These are phyloP conservation scores for Stegana nigrithorax DNA, from an alignment of 2,888 invertebrate species.

Conservation along the genomic window DNA sequence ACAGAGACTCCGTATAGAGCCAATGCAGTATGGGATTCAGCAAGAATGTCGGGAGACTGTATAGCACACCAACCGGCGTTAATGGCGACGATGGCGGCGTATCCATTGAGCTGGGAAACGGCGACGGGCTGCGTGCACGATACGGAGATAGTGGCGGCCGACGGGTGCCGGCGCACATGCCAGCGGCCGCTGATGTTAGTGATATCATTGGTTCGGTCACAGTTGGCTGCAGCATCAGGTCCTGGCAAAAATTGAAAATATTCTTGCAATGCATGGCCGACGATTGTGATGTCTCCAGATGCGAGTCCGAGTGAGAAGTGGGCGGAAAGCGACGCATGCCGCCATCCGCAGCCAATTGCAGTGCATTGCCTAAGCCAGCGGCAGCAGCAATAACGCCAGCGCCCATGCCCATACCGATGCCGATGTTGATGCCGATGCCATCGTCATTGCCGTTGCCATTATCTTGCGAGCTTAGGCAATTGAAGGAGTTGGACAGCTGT, in stretches of 20 bases:
- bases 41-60: conserved; percentile 73
- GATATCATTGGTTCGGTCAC: conserved; percentile 27
- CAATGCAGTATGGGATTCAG: conserved; percentile 74
- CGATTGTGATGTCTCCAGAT: conserved; percentile 53
- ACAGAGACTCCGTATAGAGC: conserved; percentile 75
- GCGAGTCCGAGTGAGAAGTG: conserved; percentile 64
- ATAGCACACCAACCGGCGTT: conserved; percentile 71
- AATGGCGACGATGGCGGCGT: conserved; percentile 65
- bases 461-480: conserved; percentile 44
- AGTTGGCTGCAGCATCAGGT: conserved; percentile 52
- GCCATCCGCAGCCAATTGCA: conserved; percentile 32
- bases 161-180: conserved; percentile 49
- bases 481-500: conserved; percentile 63
- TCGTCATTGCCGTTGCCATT: conserved; percentile 29
- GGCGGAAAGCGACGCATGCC: conserved; percentile 49
- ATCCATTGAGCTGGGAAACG: conserved; percentile 61
- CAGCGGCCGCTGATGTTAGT: conserved; percentile 7
- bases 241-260: conserved; percentile 65
- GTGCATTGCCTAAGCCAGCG: conserved; percentile 20
- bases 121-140: conserved; percentile 61
- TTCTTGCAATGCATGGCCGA: conserved; percentile 59
- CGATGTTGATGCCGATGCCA: neutral
- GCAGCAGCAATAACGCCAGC: neutral
- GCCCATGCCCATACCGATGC: neutral
- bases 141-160: conserved; percentile 64